Base-by-base conservation (phyloP, 2,113 vertebrate genomes). In the Butorides virescens region DNA sequence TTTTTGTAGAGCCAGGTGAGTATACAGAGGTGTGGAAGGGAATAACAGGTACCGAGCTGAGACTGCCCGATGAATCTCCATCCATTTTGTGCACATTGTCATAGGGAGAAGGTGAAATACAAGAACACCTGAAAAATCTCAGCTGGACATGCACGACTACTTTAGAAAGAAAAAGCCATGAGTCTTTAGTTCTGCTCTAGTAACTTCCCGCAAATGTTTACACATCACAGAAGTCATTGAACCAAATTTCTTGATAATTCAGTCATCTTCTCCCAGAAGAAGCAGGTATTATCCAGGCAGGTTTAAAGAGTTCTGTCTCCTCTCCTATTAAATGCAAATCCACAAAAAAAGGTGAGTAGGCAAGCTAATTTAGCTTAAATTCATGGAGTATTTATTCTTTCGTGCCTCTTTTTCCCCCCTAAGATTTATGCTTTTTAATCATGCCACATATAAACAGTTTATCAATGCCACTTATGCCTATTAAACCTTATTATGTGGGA, bases 151-250 rank as follows among this genome's bases (percentile, higher is more conserved):
- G 50, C 46, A 67, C 0, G 1, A 36, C 37, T 87, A 9, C 65
- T 59, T 76, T 13, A 83, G 88, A 83, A 89, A 86, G 83, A 65
- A 92, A 89, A 93, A 95, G 36, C 37, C 56, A 66, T 6, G 8
- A 65, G 53, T 74, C 85, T 82, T 79, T 66, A 95, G 79, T 87
- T 94, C 74, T 95, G 83, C 83, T 93, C 77, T 49, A 91, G 61
- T 85, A 93, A 95, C 71, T 87, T 92, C 52, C 44, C 76, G 87
- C 53, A 96, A 93, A 95, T 63, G 53, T 82, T 96, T 88, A 90
- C 61, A 80, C 46, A 83, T 32, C 56, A 67, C 37, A 77, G 36
- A 88, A 95, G 61, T 13, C 25, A 47, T 0, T 75, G 67, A 84
- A 74, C 44, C 75, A 76, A 85, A 65, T 81, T 91, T 88, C 73